These are phyloP conservation scores for Melanostoma mellinum DNA, from an alignment of 2,888 invertebrate species.

Conservation along the genomic window DNA sequence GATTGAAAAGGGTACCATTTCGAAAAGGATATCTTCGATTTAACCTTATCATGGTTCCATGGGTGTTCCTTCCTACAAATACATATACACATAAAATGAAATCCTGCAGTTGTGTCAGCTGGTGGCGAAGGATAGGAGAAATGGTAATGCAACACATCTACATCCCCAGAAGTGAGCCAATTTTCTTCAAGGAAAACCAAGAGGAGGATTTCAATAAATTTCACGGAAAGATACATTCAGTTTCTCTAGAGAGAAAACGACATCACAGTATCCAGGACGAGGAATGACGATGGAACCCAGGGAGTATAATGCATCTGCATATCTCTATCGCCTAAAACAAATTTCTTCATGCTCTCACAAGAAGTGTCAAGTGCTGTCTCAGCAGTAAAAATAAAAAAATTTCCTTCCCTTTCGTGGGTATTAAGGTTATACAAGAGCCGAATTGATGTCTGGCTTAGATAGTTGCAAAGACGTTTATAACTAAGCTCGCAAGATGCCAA, in stretches of 20 bases:
- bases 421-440: slow-evolving; percentile 7
- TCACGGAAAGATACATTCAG: slow-evolving; percentile 24
- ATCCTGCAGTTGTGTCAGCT: slow-evolving; percentile 48
- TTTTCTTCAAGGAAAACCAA: slow-evolving; percentile 36
- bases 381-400: slow-evolving; percentile 38
- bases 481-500: slow-evolving; percentile 2
- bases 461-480: slow-evolving; percentile 19
- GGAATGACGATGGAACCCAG: neutral
- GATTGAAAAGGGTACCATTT: slow-evolving; percentile 35
- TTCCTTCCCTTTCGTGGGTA: slow-evolving; percentile 40
- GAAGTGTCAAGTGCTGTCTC: slow-evolving; percentile 68
- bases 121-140: neutral
- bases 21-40: slow-evolving; percentile 41
- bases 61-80: neutral
- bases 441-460: slow-evolving; percentile 63
- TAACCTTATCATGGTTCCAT: slow-evolving; percentile 27
- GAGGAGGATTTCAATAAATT: slow-evolving; percentile 59
- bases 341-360: slow-evolving; percentile 41
- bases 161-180: slow-evolving; percentile 48
- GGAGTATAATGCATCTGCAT: slow-evolving; percentile 45
- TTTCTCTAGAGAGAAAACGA: slow-evolving; percentile 2
- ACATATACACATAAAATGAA: neutral
- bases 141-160: slow-evolving; percentile 5
- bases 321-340: slow-evolving; percentile 61
- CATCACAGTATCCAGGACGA: neutral